Conservation (phyloP, 2,888 invertebrate species). For the Abrostola tripartita region DNA sequence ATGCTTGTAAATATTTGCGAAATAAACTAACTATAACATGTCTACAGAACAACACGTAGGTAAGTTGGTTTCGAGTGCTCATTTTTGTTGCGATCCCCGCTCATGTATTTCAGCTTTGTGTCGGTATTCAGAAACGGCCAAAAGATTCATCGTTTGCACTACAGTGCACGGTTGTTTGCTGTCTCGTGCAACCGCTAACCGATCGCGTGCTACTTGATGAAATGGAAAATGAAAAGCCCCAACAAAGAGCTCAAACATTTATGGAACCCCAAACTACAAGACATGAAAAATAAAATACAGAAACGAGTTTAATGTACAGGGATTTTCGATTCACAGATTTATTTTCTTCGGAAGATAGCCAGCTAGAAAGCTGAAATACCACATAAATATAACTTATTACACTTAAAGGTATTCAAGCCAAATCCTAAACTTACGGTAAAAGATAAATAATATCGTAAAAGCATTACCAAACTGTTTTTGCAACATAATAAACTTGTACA, state of each 20-base stretch:
- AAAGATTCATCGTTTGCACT: slow-evolving; percentile 38
- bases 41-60: background rate
- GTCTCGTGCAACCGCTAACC: slow-evolving; percentile 32
- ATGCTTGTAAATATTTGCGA: too few relatives aligned
- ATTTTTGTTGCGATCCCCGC: background rate
- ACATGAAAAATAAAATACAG: slow-evolving; percentile 8
- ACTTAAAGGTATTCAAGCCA: background rate
- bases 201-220: slow-evolving; percentile 42
- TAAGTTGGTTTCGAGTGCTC: background rate
- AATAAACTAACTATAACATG: too few relatives aligned
- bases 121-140: slow-evolving; percentile 13
- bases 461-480: slow-evolving; percentile 10
- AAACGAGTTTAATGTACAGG: slow-evolving; percentile 3
- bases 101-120: slow-evolving; percentile 31
- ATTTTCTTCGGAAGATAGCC: slow-evolving; percentile 7
- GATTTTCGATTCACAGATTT: background rate
- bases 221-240: slow-evolving; percentile 47
- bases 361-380: too few relatives aligned
- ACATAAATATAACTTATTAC: too few relatives aligned
- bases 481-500: slow-evolving; percentile 5
- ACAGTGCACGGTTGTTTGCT: slow-evolving; percentile 8
- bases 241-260: slow-evolving; percentile 25
- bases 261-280: slow-evolving; percentile 18
- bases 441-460: background rate
- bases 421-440: background rate